Conservation (phyloP, 2,113 vertebrate species). For the Vidua chalybeata region DNA sequence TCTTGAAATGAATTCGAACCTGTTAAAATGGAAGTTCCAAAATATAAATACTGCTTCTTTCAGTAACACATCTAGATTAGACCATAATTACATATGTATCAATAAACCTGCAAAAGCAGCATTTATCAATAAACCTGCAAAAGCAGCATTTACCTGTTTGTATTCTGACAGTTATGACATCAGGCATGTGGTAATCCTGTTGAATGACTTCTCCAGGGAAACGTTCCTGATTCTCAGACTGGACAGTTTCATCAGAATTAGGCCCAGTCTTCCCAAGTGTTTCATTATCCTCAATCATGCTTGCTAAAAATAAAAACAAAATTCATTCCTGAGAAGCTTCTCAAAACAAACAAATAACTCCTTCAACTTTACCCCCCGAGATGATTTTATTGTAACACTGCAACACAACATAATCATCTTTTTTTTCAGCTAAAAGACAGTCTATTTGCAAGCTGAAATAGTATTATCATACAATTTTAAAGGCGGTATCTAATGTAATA, state of each 20-base stretch:
- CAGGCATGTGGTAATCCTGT: conserved; percentile 74
- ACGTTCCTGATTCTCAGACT: conserved; percentile 72
- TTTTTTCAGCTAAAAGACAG: neutral
- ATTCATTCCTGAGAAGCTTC: neutral
- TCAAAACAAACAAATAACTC: neutral
- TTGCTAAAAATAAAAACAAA: conserved; percentile 66
- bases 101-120: neutral
- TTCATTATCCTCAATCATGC: conserved; percentile 68
- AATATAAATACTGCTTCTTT: neutral
- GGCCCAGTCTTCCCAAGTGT: conserved; percentile 71
- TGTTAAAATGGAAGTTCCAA: conserved; percentile 54
- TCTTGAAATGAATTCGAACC: conserved; percentile 71
- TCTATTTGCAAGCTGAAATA: neutral
- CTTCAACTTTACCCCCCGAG: neutral
- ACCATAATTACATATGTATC: neutral
- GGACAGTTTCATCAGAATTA: conserved; percentile 71
- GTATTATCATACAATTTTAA: neutral
- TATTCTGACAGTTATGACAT: conserved; percentile 83
- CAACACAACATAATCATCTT: neutral
- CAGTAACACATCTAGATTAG: neutral
- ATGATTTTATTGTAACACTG: neutral
- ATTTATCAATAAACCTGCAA: neutral
- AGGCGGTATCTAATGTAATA: neutral
- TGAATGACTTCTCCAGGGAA: conserved; percentile 63
- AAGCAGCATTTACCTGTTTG: conserved; percentile 74